Evolutionary conservation across 2,888 invertebrate genomes (phyloP), one percentile per base, ranked within the genome.

Genomic region (Mamestra brassicae): DNA sequence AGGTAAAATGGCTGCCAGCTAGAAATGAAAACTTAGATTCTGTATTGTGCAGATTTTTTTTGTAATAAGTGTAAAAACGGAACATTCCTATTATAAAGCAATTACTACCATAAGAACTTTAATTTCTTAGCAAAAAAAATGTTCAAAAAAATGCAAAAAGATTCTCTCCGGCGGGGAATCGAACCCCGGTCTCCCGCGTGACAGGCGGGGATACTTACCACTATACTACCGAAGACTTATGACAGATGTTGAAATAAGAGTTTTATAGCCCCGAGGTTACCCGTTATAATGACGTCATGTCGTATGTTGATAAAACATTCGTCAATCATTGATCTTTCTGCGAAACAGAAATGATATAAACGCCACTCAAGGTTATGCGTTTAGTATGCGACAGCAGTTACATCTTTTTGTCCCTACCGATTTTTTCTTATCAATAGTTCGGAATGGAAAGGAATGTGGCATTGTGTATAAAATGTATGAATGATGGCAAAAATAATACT

Each of bases 141-240:
- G 0, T 0, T 3, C 1, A 58, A 26, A 17, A 75, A 67, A 50
- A 34, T 0, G 3, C 74, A 81, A 85, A 83, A 80, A 78, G 60
- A 45, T 17, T 71, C 87, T 87, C 88, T 88, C 88, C 88, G 88
- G 88, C 87, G 87, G 87, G 88, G 87, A 87, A 87, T 88, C 87
- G 87, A 87, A 88, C 87, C 87, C 87, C 88, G 88, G 88, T 87
- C 96, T 97, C 96, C 96, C 96, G 96, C 96, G 96, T 96, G 96
- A 96, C 96, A 97, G 96, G 96, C 96, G 96, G 96, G 96, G 96
- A 96, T 96, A 96, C 96, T 96, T 84, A 96, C 96, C 96, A 96
- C 96, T 97, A 96, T 96, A 96, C 96, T 96, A 96, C 73, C 76
- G 71, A 79, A 78, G 85, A 76, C 69, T 62, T 83, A 0, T 0